Evolutionary conservation across 2,888 invertebrate species (phyloP).

Genomic region (Pheosia gnoma): DNA sequence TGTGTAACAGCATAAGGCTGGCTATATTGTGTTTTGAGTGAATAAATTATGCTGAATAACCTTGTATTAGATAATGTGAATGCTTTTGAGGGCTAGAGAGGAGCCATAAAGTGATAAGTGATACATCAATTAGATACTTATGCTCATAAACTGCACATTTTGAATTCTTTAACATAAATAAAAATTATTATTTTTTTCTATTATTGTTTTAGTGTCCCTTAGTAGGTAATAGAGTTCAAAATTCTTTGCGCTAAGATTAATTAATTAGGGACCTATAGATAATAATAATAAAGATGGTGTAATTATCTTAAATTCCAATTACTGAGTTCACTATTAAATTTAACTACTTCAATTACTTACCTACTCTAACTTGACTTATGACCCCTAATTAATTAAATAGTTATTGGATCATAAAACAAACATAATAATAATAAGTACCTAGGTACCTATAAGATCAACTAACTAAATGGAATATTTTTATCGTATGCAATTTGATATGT

Average conservation of each 20-base stretch:
- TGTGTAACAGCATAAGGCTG: neutral
- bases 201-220: constrained; percentile 27
- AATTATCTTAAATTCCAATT: too few relatives aligned
- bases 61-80: neutral
- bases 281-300: too few relatives aligned
- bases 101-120: constrained; percentile 8
- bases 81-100: neutral
- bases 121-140: constrained; percentile 32
- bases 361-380: neutral
- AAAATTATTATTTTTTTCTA: constrained; percentile 54
- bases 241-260: too few relatives aligned
- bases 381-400: neutral
- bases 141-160: constrained; percentile 42
- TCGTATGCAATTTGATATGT: too few relatives aligned
- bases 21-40: neutral
- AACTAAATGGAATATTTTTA: too few relatives aligned
- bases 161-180: constrained; percentile 51
- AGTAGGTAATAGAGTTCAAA: neutral
- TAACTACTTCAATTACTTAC: too few relatives aligned
- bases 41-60: too few relatives aligned
- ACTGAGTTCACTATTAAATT: too few relatives aligned
- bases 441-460: too few relatives aligned
- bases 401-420: too few relatives aligned
- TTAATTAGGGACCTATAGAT: too few relatives aligned
- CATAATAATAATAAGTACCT: too few relatives aligned